phyloP scores from a whole-genome alignment of 92 coral and sea anemone species.

The Phymanthus crucifer region DNA sequence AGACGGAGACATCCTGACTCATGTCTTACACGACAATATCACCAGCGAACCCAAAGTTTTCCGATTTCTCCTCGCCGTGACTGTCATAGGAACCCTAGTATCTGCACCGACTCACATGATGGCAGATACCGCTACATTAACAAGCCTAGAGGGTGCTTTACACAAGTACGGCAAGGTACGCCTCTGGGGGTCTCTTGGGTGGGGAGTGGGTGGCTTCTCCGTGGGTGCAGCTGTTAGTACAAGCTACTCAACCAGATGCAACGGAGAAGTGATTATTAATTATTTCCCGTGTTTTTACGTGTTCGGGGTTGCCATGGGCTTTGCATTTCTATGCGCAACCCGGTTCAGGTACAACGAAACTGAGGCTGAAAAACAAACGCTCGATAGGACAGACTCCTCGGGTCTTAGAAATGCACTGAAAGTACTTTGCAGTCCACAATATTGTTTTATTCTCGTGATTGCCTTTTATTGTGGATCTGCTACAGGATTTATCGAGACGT shows the following conservation, averaged over 20 bases:
- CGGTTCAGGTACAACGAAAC: slow-evolving; percentile 66
- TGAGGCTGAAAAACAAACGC: background rate
- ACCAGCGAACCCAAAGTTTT: slow-evolving; percentile 66
- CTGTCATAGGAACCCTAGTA: slow-evolving; percentile 78
- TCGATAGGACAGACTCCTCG: slow-evolving; percentile 18
- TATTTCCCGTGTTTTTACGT: slow-evolving; percentile 88
- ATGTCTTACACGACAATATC: slow-evolving; percentile 40
- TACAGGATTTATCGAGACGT: slow-evolving; percentile 94
- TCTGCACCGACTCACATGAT: slow-evolving; percentile 92
- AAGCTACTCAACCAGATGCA: slow-evolving; percentile 57
- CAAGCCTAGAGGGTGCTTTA: slow-evolving; percentile 74
- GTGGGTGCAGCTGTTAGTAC: slow-evolving; percentile 92
- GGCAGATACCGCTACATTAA: slow-evolving; percentile 92
- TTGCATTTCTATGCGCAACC: slow-evolving; percentile 78
- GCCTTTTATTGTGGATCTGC: slow-evolving; percentile 98
- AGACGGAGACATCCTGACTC: slow-evolving; percentile 19
- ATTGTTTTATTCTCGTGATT: slow-evolving; percentile 81
- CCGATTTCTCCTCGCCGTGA: slow-evolving; percentile 69
- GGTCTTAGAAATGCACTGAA: slow-evolving; percentile 57
- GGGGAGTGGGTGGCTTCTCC: slow-evolving; percentile 93
- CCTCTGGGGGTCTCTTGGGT: slow-evolving; percentile 96
- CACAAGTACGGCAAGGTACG: slow-evolving; percentile 90
- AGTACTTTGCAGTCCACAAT: slow-evolving; percentile 69
- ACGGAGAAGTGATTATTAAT: slow-evolving; percentile 74
- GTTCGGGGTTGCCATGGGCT: slow-evolving; percentile 72